Percentiles rank a stretch among this genome's conserved stretches.
phyloP scores from a whole-genome alignment of 2,113 vertebrate genomes.

The Pomatorhinus ruficollis region DNA sequence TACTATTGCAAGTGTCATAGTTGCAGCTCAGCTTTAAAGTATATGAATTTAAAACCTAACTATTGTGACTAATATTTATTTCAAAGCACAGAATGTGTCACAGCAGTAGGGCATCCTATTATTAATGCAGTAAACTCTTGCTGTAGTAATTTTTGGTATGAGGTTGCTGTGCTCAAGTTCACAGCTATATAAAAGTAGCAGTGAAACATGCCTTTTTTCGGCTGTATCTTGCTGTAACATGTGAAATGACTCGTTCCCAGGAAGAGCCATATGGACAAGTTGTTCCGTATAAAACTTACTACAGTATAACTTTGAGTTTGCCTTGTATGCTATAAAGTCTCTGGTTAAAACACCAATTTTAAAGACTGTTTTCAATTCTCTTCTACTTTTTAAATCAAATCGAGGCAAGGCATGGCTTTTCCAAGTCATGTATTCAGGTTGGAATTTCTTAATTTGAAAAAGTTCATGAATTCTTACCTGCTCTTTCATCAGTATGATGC shows the following conservation, averaged over 20 bases:
- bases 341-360: slow-evolving; percentile 22
- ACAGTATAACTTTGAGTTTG: not conserved
- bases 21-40: slow-evolving; percentile 56
- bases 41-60: slow-evolving; percentile 66
- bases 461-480: not conserved
- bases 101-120: slow-evolving; percentile 70
- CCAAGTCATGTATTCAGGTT: slow-evolving; percentile 1
- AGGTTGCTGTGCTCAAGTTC: slow-evolving; percentile 43
- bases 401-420: slow-evolving; percentile 13
- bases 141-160: slow-evolving; percentile 60
- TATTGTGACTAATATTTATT: slow-evolving; percentile 76
- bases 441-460: slow-evolving; percentile 1
- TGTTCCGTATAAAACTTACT: slow-evolving; percentile 52
- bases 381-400: slow-evolving; percentile 33
- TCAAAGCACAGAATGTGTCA: slow-evolving; percentile 66
- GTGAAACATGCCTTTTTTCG: slow-evolving; percentile 64
- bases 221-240: slow-evolving; percentile 54
- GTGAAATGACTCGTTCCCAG: slow-evolving; percentile 40
- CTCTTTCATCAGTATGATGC: not conserved
- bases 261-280: slow-evolving; percentile 60
- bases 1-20: slow-evolving; percentile 37
- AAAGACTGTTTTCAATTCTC: slow-evolving; percentile 38
- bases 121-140: slow-evolving; percentile 74
- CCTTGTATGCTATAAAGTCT: not conserved
- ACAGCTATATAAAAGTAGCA: slow-evolving; percentile 62